Conservation (phyloP, 2,113 vertebrate species). For the Entosphenus tridentatus region DNA sequence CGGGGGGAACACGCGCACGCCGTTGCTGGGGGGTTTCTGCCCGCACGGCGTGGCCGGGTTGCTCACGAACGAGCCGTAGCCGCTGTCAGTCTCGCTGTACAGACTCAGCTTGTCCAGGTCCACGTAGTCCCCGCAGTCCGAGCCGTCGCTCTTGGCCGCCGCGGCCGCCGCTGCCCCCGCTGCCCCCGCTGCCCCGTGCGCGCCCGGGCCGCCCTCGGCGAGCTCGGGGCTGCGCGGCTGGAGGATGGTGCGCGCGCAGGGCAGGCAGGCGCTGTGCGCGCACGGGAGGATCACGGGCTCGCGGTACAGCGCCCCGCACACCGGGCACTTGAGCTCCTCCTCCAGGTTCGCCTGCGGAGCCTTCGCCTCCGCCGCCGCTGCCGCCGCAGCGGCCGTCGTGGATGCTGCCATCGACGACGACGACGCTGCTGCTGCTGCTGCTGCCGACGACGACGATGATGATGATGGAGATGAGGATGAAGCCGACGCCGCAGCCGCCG, state of each 20-base stretch:
- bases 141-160: constrained; percentile 9
- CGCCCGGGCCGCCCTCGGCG: constrained; percentile 4
- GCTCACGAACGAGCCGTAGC: constrained; percentile 55
- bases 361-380: neutral
- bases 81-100: constrained; percentile 87
- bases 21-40: constrained; percentile 50
- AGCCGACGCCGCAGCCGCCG: too few relatives aligned
- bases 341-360: constrained; percentile 38
- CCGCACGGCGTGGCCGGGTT: constrained; percentile 38
- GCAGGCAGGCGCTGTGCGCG: constrained; percentile 67
- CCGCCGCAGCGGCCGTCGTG: neutral
- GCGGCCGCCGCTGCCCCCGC: constrained; percentile 9
- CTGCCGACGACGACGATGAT: too few relatives aligned
- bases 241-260: constrained; percentile 73
- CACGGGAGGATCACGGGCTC: constrained; percentile 67
- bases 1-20: constrained; percentile 56
- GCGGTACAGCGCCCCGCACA: constrained; percentile 65
- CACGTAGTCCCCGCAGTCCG: constrained; percentile 12
- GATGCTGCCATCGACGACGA: neutral
- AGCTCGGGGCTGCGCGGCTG: constrained; percentile 21
- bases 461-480: too few relatives aligned
- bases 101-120: constrained; percentile 65
- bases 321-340: constrained; percentile 83
- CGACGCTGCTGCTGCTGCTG: too few relatives aligned
- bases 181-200: constrained; percentile 9